Base-by-base conservation (phyloP, 2,797 vertebrate genomes). In the Melopsittacus undulatus region DNA sequence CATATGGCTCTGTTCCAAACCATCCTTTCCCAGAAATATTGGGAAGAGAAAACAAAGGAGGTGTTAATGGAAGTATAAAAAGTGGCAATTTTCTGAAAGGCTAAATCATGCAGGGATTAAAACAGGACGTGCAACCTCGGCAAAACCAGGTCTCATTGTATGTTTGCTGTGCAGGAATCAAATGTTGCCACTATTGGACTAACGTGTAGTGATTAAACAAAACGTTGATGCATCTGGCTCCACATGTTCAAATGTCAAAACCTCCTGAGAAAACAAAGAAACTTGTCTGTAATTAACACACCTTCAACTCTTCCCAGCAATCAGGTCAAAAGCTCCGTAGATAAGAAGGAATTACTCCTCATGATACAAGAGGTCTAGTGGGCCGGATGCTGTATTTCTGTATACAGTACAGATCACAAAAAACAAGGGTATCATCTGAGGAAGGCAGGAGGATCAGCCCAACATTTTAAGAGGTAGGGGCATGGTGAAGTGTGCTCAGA, bases 181-280 rank as follows among this genome's bases (percentile, higher is more conserved):
- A 59, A 59, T 5, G 8, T 74, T 92, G 54, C 54, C 48, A 4
- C n/a, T 32, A 0, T 30, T 63, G 67, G 59, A 61, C 61, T 48
- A 24, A 67, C 16, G 11, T 11, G 16, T 52, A 77, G 29, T 21
- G 48, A 74, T 45, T 64, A 66, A 93, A 67, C 22, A 9, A 67
- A 90, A 86, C 1, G 0, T 32, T 5, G 5, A 1, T 16, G 27
- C 6, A 12, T 24, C 86, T 87, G 51, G 18, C 16, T 82, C 81
- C 0, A 0, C 23, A 3, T 7, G 9, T 45, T 19, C n/a, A 46
- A n/a, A 38, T 3, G 5, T 29, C 42, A 77, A 66, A 91, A 78
- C 13, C 46, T 76, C 43, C 85, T 51, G 24, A 93, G 72, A 94
- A 80, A 27, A 5, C 34, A 80, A 85, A 70, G 48, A 46, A 75